Evolutionary conservation across 2,797 vertebrate genomes (phyloP), one percentile per base, ranked within the genome.

Genomic region (Crax fasciolata): DNA sequence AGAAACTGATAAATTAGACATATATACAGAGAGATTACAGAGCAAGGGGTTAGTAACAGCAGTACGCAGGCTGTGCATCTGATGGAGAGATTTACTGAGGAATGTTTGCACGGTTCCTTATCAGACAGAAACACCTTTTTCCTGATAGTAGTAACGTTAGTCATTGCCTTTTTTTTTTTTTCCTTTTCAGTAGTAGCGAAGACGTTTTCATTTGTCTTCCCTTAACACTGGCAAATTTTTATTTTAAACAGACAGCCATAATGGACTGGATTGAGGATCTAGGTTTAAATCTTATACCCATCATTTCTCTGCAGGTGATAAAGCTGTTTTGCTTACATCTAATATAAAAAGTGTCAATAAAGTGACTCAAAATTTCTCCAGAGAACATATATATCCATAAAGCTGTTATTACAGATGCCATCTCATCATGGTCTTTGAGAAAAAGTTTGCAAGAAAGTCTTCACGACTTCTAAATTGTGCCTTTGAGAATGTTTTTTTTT

Each of bases 1-100:
- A 99, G 99, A 99, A 98, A 99, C 99, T 99, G 99, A 99, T 98
- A 99, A 99, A 99, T 99, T 99, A 99, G 99, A 99, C 98, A 99
- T 98, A 99, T 99, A 98, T 98, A 99, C 99, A 99, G 97, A 99
- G 98, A 98, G 98, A 98, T 97, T 98, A 99, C 98, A 98, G 97
- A 97, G 95, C 98, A 97, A 97, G 87, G 98, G 98, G 98, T 99
- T 98, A 99, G 98, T 97, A 96, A 97, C 93, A 80, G 81, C 87
- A 90, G 32, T 83, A 94, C 88, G 79, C 65, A 95, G 94, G 90
- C 92, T 96, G 96, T 8, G 70, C 87, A 79, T 92, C 76, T 92
- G 96, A 94, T 95, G 94, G 88, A 89, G 91, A 98, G 97, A 98
- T 98, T 98, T 98, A 98, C 96, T 97, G 98, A 98, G 98, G 97